Percentiles rank a stretch among this genome's conserved stretches.
These are phyloP conservation scores for Pammene aurita DNA, from an alignment of 2,888 invertebrate species.

Conservation along the genomic window DNA sequence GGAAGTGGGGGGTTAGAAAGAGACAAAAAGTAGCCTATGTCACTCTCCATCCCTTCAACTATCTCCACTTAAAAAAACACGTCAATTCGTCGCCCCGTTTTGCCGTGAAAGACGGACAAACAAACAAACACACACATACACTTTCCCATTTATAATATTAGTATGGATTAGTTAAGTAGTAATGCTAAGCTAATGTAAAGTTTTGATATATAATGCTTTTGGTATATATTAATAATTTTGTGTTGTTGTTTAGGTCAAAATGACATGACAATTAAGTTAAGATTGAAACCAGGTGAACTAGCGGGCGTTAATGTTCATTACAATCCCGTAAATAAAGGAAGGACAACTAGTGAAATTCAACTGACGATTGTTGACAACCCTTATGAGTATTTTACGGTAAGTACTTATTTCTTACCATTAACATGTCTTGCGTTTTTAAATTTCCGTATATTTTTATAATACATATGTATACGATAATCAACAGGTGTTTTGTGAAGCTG, in stretches of 20 bases:
- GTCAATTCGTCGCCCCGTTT: no score
- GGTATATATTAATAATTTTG: no score
- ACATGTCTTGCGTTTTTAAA: no score
- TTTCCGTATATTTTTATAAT: neutral
- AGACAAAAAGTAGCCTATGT: no score
- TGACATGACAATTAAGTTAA: conserved; percentile 55
- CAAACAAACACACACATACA: no score
- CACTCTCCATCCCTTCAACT: no score
- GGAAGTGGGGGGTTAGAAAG: no score
- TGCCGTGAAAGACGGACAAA: no score
- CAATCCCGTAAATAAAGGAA: conserved; percentile 68
- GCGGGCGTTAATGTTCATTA: conserved; percentile 60
- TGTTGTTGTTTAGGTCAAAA: conserved; percentile 53
- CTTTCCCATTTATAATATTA: no score
- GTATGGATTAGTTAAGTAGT: no score
- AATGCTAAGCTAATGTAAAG: neutral
- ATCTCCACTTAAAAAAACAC: no score
- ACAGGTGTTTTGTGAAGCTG: conserved; percentile 72
- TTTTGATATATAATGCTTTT: no score
- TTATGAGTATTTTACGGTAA: conserved; percentile 72
- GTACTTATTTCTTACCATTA: conserved; percentile 10
- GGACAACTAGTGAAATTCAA: conserved; percentile 65
- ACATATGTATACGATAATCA: neutral
- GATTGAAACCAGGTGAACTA: conserved; percentile 59
- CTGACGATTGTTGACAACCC: conserved; percentile 69